phyloP scores from a whole-genome alignment of 2,888 invertebrate species.

The Melitaea athalia region DNA sequence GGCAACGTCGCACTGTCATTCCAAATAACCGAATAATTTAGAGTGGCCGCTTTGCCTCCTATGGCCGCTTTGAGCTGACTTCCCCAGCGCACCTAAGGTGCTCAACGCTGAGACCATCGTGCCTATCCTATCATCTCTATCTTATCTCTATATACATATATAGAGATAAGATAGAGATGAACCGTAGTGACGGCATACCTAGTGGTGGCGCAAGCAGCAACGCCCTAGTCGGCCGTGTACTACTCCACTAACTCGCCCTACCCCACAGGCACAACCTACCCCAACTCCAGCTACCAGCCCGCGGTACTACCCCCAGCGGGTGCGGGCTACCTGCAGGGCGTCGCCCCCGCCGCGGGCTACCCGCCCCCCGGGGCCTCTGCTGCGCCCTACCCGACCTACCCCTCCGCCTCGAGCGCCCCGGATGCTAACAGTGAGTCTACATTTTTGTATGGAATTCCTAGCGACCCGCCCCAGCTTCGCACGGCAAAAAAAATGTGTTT shows the following conservation, averaged over 20 bases:
- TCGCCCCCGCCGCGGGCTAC: slow-evolving; percentile 38
- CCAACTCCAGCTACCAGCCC: slow-evolving; percentile 30
- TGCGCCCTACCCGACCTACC: slow-evolving; percentile 40
- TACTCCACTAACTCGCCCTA: slow-evolving; percentile 43
- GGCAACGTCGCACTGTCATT: too few species aligned
- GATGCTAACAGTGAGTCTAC: slow-evolving; percentile 53
- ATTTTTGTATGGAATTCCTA: too few species aligned
- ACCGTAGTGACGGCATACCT: slow-evolving; percentile 43
- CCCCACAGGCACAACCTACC: slow-evolving; percentile 42
- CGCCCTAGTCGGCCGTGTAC: slow-evolving; percentile 50
- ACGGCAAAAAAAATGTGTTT: too few species aligned
- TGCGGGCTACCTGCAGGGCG: slow-evolving; percentile 47
- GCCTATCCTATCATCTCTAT: too few species aligned
- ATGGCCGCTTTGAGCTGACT: too few species aligned
- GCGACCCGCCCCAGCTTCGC: too few species aligned
- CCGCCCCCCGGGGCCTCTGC: slow-evolving; percentile 42
- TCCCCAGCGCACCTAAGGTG: too few species aligned
- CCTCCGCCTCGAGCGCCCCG: slow-evolving; percentile 56
- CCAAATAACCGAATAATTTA: too few species aligned
- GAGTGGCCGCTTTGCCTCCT: too few species aligned
- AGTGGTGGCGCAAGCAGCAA: slow-evolving; percentile 41
- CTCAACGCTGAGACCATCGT: too few species aligned
- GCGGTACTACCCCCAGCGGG: slow-evolving; percentile 17
- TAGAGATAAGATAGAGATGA: too few species aligned
- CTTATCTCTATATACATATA: too few species aligned